phyloP scores from a whole-genome alignment of 2,797 vertebrate genomes.

The Smutsia gigantea region DNA sequence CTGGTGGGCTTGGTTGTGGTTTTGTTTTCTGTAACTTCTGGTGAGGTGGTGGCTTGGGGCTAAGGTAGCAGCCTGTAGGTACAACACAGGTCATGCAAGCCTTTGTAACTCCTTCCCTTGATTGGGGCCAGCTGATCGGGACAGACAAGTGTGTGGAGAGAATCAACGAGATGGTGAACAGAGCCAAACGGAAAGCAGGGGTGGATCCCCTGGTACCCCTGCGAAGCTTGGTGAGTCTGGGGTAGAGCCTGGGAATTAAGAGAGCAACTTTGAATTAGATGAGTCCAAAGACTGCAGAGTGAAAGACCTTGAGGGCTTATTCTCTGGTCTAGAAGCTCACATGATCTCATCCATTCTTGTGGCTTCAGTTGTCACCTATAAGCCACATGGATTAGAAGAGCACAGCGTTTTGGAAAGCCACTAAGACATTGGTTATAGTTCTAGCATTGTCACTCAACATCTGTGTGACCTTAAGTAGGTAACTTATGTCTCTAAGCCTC shows the following conservation, averaged over 20 bases:
- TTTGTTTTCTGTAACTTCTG: background rate
- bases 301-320: background rate
- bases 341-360: background rate
- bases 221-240: conserved; percentile 90
- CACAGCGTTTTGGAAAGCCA: background rate
- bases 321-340: background rate
- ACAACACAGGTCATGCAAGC: background rate
- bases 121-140: conserved; percentile 90
- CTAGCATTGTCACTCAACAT: background rate
- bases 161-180: conserved; percentile 93
- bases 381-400: conserved; percentile 15
- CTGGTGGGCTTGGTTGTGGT: conserved; percentile 15
- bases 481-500: background rate
- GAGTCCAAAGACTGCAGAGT: background rate
- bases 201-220: conserved; percentile 88
- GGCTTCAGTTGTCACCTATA: background rate
- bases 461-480: background rate
- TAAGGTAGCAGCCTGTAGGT: background rate
- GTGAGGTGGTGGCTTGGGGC: conserved; percentile 22
- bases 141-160: conserved; percentile 90
- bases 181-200: conserved; percentile 91
- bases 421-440: conserved; percentile 15
- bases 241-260: background rate
- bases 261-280: background rate
- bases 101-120: conserved; percentile 50